Evolutionary conservation across 1,140 invertebrate species (phyloP), one percentile per base, ranked within the genome.

Genomic region (Chymomyza costata): DNA sequence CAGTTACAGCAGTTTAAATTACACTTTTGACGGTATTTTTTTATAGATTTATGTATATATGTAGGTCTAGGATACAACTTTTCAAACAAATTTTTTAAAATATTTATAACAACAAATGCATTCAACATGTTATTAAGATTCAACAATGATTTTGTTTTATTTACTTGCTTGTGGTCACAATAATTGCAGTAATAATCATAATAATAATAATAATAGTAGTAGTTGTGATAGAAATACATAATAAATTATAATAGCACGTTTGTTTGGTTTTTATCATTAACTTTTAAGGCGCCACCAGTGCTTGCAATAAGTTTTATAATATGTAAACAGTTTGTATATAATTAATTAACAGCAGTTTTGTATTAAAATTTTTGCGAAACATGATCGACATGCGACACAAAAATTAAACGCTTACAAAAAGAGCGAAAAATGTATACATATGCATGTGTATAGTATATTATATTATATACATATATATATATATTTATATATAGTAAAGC

Each of bases 211-310:
- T 61, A 50, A 52, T 68, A 54, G 28, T 43, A 37, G 47, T 48
- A 14, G 13, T 48, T 17, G 37, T 34, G 30, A 17, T 21, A 38
- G 3, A 25, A 25, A 25, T 50, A 69, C 54, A 55, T 34, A 59
- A 66, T 66, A 68, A 74, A 57, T 74, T 51, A 65, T 61, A 74
- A 68, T 68, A 67, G 53, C 53, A 63, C 57, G n/a, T n/a, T 57
- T 43, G 39, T 56, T 49, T 53, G 7, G 19, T 14, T 52, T 28
- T n/a, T n/a, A n/a, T n/a, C n/a, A n/a, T n/a, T n/a, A n/a, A n/a
- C n/a, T n/a, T n/a, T n/a, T n/a, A n/a, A n/a, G n/a, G n/a, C n/a
- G n/a, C n/a, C n/a, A n/a, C n/a, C n/a, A n/a, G n/a, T n/a, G n/a
- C n/a, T n/a, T n/a, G n/a, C n/a, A n/a, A n/a, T n/a, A n/a, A n/a